These are phyloP conservation scores for Dallia pectoralis DNA, from an alignment of 2,797 vertebrate genomes.

Conservation along the genomic window DNA sequence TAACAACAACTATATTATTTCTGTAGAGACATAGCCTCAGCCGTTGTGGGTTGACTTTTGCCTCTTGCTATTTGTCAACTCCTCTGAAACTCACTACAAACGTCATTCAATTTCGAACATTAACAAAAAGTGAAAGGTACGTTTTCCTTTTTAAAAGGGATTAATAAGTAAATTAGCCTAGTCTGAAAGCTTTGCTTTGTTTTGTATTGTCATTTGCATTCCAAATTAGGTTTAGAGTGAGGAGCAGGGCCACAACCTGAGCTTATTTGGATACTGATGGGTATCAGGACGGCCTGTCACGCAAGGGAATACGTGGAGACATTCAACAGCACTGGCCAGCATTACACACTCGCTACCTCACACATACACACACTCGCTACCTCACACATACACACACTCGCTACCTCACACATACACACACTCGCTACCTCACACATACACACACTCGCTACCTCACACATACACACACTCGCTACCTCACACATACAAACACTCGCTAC, in stretches of 20 bases:
- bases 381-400: conserved; percentile 26
- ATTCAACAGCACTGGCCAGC: conserved; percentile 41
- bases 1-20: too few relatives aligned
- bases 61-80: too few relatives aligned
- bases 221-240: conserved; percentile 74
- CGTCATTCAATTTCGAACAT: too few relatives aligned
- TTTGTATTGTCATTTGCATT: conserved; percentile 75
- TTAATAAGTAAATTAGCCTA: conserved; percentile 47
- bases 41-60: too few relatives aligned
- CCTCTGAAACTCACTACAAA: too few relatives aligned
- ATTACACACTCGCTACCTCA: conserved; percentile 38
- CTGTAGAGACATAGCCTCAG: too few relatives aligned
- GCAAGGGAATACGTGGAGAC: conserved; percentile 64
- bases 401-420: conserved; percentile 31
- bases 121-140: conserved; percentile 10
- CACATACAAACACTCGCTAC: too few relatives aligned
- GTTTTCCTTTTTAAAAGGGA: conserved; percentile 40
- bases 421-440: conserved; percentile 29
- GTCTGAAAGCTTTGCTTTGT: conserved; percentile 78
- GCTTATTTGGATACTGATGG: conserved; percentile 81
- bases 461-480: conserved; percentile 15
- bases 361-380: conserved; percentile 21
- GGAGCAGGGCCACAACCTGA: conserved; percentile 64
- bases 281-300: conserved; percentile 73
- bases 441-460: conserved; percentile 40